Conservation (phyloP, 2,797 vertebrate species). For the Acomys russatus region DNA sequence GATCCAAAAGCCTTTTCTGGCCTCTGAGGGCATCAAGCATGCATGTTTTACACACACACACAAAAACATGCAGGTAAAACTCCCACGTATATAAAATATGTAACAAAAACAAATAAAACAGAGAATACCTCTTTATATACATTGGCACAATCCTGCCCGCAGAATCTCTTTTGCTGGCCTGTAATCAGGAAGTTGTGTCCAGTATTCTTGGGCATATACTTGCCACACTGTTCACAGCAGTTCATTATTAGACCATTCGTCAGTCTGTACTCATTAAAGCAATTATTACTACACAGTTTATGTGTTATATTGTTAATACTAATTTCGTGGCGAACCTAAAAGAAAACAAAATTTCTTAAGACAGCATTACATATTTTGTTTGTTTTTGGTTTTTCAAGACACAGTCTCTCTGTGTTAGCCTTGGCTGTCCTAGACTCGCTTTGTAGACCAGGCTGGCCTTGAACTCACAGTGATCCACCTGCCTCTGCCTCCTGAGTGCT, state of each 20-base stretch:
- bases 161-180: constrained; percentile 98
- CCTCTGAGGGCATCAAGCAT: not conserved
- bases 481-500: too few species aligned
- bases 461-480: too few species aligned
- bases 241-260: constrained; percentile 99
- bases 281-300: constrained; percentile 98
- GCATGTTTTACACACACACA: not conserved
- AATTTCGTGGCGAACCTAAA: constrained; percentile 98
- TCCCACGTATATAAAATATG: not conserved
- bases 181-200: constrained; percentile 96
- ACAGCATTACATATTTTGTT: not conserved
- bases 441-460: too few species aligned
- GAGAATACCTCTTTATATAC: constrained; percentile 96
- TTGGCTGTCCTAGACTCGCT: too few species aligned
- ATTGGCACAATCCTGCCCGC: constrained; percentile 96
- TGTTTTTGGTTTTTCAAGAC: too few species aligned
- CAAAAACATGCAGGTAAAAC: not conserved
- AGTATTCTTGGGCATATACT: constrained; percentile 96
- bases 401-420: too few species aligned
- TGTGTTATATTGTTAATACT: constrained; percentile 99
- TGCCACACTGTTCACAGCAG: constrained; percentile 98
- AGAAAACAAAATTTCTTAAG: constrained; percentile 59
- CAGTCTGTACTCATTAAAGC: constrained; percentile 98
- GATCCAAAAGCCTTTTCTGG: not conserved
- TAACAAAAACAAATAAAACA: not conserved